These are phyloP conservation scores for Vidua macroura DNA, from an alignment of 2,113 vertebrate genomes.

Conservation along the genomic window DNA sequence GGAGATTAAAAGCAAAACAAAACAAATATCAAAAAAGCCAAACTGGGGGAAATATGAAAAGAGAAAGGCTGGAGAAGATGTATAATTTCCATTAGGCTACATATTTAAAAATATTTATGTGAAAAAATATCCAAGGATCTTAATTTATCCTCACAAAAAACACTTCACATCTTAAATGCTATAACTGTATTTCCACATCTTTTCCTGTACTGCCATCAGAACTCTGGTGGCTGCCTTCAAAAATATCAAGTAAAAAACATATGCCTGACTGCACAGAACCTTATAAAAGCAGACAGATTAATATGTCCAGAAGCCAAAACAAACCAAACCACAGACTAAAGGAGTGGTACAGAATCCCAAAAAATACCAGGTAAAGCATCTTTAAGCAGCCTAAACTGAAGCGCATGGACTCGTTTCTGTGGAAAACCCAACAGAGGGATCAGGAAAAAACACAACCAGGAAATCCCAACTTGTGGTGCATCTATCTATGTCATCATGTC, in stretches of 20 bases:
- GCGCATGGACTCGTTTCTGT: background rate
- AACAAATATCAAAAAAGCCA: too few relatives aligned
- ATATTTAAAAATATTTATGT: background rate
- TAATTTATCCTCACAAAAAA: background rate
- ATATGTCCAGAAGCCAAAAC: background rate
- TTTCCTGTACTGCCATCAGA: background rate
- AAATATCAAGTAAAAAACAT: background rate
- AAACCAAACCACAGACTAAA: background rate
- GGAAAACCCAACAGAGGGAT: background rate
- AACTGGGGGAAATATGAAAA: too few relatives aligned
- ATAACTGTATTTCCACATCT: background rate
- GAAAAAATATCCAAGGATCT: background rate
- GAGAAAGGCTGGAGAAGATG: background rate
- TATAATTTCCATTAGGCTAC: background rate
- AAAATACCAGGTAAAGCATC: background rate
- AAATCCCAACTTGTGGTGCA: background rate
- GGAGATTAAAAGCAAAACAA: too few relatives aligned
- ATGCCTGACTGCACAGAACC: background rate
- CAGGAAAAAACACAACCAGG: background rate
- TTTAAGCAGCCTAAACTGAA: background rate
- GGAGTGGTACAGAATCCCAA: background rate
- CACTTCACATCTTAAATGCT: background rate
- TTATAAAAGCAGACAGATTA: background rate
- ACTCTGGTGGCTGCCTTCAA: background rate
- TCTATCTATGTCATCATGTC: rapidly evolving